Evolutionary conservation across 53 echinoderm and acorn worm species (phyloP).

Genomic region (Henricia sp.): DNA sequence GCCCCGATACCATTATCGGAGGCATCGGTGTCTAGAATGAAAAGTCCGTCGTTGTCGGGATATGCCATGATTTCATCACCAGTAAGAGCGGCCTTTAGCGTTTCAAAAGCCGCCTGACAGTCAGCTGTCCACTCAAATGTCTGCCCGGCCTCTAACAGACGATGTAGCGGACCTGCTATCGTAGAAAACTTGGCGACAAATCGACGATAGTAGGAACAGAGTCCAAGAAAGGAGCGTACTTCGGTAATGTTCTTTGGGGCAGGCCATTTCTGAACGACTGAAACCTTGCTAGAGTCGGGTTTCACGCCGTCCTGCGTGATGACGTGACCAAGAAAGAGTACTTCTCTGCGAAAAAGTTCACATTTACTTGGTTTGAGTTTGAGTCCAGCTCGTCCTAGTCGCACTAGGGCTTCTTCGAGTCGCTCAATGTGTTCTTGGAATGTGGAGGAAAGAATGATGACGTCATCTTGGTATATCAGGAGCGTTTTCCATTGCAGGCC

Average conservation of each 20-base stretch:
- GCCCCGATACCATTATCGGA: slow-evolving; percentile 68
- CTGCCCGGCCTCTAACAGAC: slow-evolving; percentile 25
- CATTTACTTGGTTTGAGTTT: slow-evolving; percentile 54
- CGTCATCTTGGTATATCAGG: too few species aligned
- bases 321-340: slow-evolving; percentile 51
- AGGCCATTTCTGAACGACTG: slow-evolving; percentile 38
- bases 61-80: slow-evolving; percentile 60
- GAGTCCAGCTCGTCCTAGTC: slow-evolving; percentile 18
- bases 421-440: slow-evolving; percentile 22
- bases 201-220: slow-evolving; percentile 53
- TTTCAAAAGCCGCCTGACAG: slow-evolving; percentile 58
- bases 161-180: slow-evolving; percentile 39
- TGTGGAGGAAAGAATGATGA: slow-evolving; percentile 21
- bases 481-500: too few species aligned
- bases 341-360: slow-evolving; percentile 24
- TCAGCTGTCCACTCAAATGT: slow-evolving; percentile 45
- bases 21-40: slow-evolving; percentile 74
- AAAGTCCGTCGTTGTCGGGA: slow-evolving; percentile 43
- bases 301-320: slow-evolving; percentile 14
- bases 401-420: slow-evolving; percentile 23
- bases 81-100: slow-evolving; percentile 44
- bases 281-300: slow-evolving; percentile 41
- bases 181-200: slow-evolving; percentile 27
- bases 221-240: slow-evolving; percentile 55
- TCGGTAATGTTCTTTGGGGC: slow-evolving; percentile 1